These are phyloP conservation scores for Mola mola DNA, from an alignment of 2,113 vertebrate genomes.

Conservation along the genomic window DNA sequence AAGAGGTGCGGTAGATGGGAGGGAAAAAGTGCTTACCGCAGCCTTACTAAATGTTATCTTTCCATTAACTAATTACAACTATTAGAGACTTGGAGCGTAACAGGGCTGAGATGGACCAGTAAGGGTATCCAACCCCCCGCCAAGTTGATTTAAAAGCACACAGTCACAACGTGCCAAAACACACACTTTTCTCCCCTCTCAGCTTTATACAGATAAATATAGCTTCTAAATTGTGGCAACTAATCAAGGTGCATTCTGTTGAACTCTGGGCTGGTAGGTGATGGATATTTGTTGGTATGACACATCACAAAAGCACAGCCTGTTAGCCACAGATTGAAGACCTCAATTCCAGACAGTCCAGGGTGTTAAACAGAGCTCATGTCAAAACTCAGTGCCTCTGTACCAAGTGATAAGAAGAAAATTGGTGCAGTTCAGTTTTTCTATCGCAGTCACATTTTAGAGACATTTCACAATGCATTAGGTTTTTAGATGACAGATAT, in stretches of 20 bases:
- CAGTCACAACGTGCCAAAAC: conserved; percentile 65
- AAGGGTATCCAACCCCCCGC: conserved; percentile 46
- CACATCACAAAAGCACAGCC: conserved; percentile 31
- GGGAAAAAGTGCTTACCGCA: conserved; percentile 73
- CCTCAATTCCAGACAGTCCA: conserved; percentile 45
- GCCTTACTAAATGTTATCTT: conserved; percentile 83
- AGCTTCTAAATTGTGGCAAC: conserved; percentile 51
- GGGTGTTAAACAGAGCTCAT: conserved; percentile 24
- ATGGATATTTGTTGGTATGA: conserved; percentile 58
- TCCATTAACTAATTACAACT: conserved; percentile 86
- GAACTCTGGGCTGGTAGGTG: conserved; percentile 49
- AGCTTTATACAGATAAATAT: conserved; percentile 19
- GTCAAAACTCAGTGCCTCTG: conserved; percentile 23
- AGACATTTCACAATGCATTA: conserved; percentile 9
- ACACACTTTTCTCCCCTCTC: conserved; percentile 8
- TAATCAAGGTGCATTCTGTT: conserved; percentile 54
- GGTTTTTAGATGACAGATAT: conserved; percentile 15
- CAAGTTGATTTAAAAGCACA: conserved; percentile 80
- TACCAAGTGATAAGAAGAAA: conserved; percentile 13
- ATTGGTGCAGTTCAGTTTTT: conserved; percentile 19
- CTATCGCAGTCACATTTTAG: background rate
- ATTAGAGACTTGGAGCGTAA: conserved; percentile 74
- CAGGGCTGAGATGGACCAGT: conserved; percentile 57
- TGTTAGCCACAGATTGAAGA: conserved; percentile 41
- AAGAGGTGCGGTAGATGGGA: conserved; percentile 50